phyloP scores from a whole-genome alignment of 2,888 invertebrate genomes.

The Rhamphomyia laevipes region DNA sequence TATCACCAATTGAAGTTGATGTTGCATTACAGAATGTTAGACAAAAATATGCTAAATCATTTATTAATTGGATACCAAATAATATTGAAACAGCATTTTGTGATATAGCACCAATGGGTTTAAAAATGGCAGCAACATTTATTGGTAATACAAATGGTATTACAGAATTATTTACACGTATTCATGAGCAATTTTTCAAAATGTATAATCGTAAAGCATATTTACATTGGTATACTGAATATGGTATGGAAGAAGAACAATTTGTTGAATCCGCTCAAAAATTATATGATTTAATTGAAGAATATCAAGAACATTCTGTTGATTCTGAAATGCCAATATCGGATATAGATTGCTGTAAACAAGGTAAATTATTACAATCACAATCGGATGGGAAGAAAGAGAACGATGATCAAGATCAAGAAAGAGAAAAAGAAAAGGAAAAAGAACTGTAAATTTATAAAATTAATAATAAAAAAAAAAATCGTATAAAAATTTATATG shows the following conservation, averaged over 20 bases:
- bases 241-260: background rate
- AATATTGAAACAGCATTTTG: slow-evolving; percentile 76
- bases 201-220: background rate
- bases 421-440: too few species aligned
- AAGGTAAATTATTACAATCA: too few species aligned
- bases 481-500: too few species aligned
- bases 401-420: too few species aligned
- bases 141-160: slow-evolving; percentile 75
- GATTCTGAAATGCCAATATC: too few species aligned
- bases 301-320: too few species aligned
- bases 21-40: slow-evolving; percentile 54
- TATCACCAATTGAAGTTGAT: slow-evolving; percentile 39
- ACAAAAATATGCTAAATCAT: slow-evolving; percentile 59
- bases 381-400: too few species aligned
- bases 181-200: slow-evolving; percentile 32
- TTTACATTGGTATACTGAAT: background rate
- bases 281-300: too few species aligned
- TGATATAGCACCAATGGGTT: slow-evolving; percentile 71
- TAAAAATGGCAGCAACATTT: slow-evolving; percentile 78
- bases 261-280: background rate
- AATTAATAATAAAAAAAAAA: too few species aligned
- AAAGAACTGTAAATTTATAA: too few species aligned
- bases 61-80: slow-evolving; percentile 75
- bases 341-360: too few species aligned
- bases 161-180: slow-evolving; percentile 63